Evolutionary conservation across 2,113 vertebrate species (phyloP).

Genomic region (Chaenocephalus aceratus): DNA sequence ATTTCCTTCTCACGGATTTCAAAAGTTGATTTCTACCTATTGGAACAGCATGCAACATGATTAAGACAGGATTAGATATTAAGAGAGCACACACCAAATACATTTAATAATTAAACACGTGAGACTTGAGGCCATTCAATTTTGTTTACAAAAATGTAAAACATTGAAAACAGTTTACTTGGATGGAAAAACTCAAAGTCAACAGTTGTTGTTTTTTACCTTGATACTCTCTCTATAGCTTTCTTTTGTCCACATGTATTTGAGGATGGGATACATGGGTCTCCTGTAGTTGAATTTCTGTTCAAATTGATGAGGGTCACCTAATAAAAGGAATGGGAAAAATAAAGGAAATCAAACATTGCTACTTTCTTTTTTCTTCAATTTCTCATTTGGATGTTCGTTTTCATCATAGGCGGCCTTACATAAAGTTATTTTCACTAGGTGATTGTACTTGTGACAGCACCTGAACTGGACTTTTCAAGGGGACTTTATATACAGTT

Average conservation of each 20-base stretch:
- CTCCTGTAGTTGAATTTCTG: constrained; percentile 99
- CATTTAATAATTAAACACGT: no score
- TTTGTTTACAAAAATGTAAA: no score
- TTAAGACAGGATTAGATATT: neutral
- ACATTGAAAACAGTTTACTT: neutral
- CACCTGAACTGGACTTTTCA: neutral
- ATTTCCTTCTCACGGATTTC: neutral
- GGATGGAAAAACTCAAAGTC: neutral
- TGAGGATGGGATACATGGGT: constrained; percentile 98
- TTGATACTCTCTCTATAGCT: constrained; percentile 94
- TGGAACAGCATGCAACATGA: neutral
- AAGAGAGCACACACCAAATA: no score
- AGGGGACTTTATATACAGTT: neutral
- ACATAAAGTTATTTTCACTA: neutral
- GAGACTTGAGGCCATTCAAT: no score
- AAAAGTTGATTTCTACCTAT: neutral
- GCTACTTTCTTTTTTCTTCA: neutral
- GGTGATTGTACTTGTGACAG: neutral
- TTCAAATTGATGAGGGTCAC: constrained; percentile 98
- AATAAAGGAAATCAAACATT: neutral
- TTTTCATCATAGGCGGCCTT: constrained; percentile 5
- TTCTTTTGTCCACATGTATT: constrained; percentile 95
- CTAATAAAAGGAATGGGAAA: constrained; percentile 70
- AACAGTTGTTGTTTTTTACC: constrained; percentile 75
- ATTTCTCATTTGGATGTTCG: neutral